Evolutionary conservation across 2,888 invertebrate species (phyloP), one percentile per base, ranked within the genome.

Genomic region (Eupelmus urozonus): DNA sequence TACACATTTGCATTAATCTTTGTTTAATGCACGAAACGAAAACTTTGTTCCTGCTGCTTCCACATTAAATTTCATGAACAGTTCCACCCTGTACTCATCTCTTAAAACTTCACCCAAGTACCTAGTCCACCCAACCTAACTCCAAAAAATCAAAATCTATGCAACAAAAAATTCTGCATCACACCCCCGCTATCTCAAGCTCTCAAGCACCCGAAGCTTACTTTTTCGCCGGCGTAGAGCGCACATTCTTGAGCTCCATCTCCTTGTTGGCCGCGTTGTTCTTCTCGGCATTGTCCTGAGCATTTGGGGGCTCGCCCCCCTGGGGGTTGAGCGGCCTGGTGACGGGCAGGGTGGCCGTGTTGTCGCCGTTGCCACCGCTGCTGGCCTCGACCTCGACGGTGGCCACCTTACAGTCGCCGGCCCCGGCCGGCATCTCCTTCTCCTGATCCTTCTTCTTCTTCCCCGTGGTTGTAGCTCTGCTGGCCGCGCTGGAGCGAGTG

Each of bases 331-430:
- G 91, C 59, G 94, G 94, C 87, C 95, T 93, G 81, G 95, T 95
- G 79, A 96, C 96, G 84, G 96, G 96, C 90, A 96, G 92, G 57
- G 96, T 96, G 90, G 96, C 96, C 94, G 96, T 96, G 89, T 96
- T 96, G 92, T 96, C 96, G 82, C 89, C 88, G 40, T 96, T 96
- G 82, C 89, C 88, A 34, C 88, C 88, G 69, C 88, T 88, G 85
- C 95, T 94, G 83, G 95, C 93, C 91, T 96, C 96, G 87, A 96
- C 93, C 91, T 96, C 96, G 85, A 96, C 96, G 79, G 96, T 96
- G 85, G 96, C 95, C 90, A 96, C 96, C 92, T 96, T 96, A 91
- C 96, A 94, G 91, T 96, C 96, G 88, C 92, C 92, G 89, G 94
- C 93, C 90, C 93, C 93, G 84, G 92, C 92, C 93, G 93, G 93